These are phyloP conservation scores for Nyctibius grandis DNA, from an alignment of 2,797 vertebrate genomes.

Conservation along the genomic window DNA sequence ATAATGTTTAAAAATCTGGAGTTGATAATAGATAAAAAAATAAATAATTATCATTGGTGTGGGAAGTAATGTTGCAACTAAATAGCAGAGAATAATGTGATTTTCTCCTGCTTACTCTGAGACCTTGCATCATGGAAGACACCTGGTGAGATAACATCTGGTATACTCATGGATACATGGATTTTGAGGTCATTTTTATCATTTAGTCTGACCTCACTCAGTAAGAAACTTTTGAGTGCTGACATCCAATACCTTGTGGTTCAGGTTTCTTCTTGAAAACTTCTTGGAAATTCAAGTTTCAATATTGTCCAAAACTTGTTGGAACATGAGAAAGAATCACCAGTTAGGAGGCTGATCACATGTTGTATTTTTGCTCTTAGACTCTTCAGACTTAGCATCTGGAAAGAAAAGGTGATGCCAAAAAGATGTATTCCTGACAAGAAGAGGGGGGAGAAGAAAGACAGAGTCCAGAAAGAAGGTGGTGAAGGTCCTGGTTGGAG, in stretches of 20 bases:
- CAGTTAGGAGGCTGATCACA: fast-evolving
- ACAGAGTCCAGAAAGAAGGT: not conserved
- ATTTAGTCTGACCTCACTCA: not conserved
- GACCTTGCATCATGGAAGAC: not conserved
- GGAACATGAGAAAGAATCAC: not conserved
- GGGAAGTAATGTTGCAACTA: not conserved
- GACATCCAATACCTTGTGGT: not conserved
- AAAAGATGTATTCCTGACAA: not conserved
- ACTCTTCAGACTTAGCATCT: not conserved
- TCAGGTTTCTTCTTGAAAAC: not conserved
- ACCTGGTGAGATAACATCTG: not conserved
- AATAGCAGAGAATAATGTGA: not conserved
- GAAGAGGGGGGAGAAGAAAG: not conserved
- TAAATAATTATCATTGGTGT: not conserved
- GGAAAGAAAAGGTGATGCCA: not conserved
- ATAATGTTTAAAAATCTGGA: not conserved
- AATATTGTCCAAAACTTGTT: not conserved
- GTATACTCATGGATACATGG: not conserved
- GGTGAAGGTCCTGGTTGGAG: not conserved
- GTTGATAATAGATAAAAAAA: not conserved
- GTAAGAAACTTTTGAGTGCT: not conserved
- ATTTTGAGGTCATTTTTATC: not conserved
- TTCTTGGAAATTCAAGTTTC: not conserved
- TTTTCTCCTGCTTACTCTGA: not conserved
- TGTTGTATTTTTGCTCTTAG: not conserved